phyloP scores from a whole-genome alignment of 2,113 vertebrate species.

The Vulpes ferrilata region DNA sequence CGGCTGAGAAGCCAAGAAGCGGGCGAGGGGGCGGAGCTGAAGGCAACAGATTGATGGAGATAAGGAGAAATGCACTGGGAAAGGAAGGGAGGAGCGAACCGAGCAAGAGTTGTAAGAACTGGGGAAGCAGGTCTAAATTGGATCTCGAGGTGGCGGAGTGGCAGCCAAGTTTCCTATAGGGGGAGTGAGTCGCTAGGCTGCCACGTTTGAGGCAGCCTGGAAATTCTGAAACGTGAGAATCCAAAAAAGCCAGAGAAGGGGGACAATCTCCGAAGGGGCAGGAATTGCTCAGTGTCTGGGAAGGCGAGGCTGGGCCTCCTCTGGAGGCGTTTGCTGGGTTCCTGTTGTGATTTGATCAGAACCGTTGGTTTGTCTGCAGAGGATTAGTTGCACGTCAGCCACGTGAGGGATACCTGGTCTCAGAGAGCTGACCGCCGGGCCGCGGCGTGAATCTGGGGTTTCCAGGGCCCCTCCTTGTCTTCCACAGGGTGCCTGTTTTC shows the following conservation, averaged over 20 bases:
- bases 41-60: conserved; percentile 76
- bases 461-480: background rate
- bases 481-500: background rate
- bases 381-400: background rate
- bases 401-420: background rate
- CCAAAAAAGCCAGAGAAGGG: background rate
- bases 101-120: conserved; percentile 76
- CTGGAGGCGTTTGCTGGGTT: background rate
- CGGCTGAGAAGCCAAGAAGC: conserved; percentile 71
- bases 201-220: conserved; percentile 25
- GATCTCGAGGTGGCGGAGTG: conserved; percentile 72
- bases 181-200: conserved; percentile 53
- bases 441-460: background rate
- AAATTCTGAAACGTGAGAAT: conserved; percentile 62
- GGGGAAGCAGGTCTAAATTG: conserved; percentile 77
- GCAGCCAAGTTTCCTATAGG: conserved; percentile 60
- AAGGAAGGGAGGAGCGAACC: conserved; percentile 61
- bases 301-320: background rate
- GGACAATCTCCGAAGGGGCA: background rate
- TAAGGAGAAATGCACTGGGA: conserved; percentile 76
- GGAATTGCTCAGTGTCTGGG: background rate
- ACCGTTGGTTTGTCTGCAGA: background rate
- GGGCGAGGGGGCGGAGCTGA: conserved; percentile 69
- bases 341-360: conserved; percentile 12
- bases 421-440: background rate